phyloP scores from a whole-genome alignment of 2,797 vertebrate species.

The Malurus splendens region DNA sequence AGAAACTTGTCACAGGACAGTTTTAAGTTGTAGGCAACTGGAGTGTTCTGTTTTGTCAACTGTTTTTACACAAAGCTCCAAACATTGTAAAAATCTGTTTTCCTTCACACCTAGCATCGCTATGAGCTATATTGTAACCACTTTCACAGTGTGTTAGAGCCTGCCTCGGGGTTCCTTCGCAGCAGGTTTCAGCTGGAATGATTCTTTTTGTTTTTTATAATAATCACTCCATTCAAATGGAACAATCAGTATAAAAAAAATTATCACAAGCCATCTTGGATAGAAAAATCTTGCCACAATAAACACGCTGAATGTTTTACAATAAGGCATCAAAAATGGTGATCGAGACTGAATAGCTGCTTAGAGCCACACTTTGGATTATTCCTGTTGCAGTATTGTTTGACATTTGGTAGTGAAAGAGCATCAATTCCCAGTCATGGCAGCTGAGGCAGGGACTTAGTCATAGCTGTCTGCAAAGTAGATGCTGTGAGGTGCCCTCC shows the following conservation, averaged over 20 bases:
- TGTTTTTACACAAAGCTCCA: constrained; percentile 44
- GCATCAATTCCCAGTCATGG: not conserved
- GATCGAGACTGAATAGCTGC: not conserved
- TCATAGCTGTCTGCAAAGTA: not conserved
- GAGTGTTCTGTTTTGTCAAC: constrained; percentile 50
- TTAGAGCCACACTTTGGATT: not conserved
- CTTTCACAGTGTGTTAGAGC: constrained; percentile 44
- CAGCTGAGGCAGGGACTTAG: not conserved
- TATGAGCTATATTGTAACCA: constrained; percentile 52
- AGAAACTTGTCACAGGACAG: constrained; percentile 22
- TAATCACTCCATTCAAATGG: constrained; percentile 26
- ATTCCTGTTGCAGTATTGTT: not conserved
- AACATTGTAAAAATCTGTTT: constrained; percentile 59
- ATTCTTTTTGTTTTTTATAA: constrained; percentile 8
- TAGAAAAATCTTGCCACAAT: not conserved
- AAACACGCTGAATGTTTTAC: constrained; percentile 6
- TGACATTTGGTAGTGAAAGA: not conserved
- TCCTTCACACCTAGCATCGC: constrained; percentile 49
- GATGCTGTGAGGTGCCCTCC: not conserved
- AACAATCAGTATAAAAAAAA: constrained; percentile 27
- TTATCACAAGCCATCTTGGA: not conserved
- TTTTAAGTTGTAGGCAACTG: constrained; percentile 36
- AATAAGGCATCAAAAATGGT: not conserved
- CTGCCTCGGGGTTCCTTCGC: constrained; percentile 39
- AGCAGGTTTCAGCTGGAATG: constrained; percentile 58